Conservation (phyloP, 2,113 vertebrate species). For the Balaenoptera acutorostrata region DNA sequence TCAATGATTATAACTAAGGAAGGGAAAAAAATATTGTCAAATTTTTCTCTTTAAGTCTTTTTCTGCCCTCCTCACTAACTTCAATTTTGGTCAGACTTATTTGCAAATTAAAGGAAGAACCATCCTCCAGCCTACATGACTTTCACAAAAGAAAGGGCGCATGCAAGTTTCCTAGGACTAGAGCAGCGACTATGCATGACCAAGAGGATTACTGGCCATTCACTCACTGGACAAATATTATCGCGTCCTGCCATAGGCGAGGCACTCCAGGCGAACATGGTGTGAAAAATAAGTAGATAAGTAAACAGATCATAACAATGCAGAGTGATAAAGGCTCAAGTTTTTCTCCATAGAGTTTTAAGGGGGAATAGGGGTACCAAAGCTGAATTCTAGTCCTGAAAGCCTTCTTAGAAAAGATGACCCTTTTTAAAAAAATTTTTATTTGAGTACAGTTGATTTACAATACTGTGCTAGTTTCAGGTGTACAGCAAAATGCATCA, state of each 20-base stretch:
- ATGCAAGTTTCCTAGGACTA: neutral
- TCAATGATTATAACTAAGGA: neutral
- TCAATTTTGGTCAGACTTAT: neutral
- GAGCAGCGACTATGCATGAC: neutral
- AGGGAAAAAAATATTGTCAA: neutral
- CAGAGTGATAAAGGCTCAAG: neutral
- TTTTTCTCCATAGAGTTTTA: neutral
- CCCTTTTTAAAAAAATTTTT: too few relatives aligned
- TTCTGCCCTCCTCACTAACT: neutral
- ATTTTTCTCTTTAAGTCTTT: neutral
- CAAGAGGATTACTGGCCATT: neutral
- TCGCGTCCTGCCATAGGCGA: neutral
- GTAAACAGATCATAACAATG: neutral
- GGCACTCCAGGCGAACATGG: neutral
- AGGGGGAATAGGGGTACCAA: neutral
- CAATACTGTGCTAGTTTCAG: too few relatives aligned
- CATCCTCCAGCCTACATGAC: neutral
- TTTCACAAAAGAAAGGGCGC: slow-evolving; percentile 17
- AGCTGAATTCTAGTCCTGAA: neutral
- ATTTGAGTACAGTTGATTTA: too few relatives aligned
- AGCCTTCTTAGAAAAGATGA: neutral
- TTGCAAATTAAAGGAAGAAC: neutral
- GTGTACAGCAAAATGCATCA: too few relatives aligned
- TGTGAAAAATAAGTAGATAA: neutral
- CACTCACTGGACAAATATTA: neutral